Evolutionary conservation across 30 jellyfish, hydroid and myxozoan genomes (phyloP).

Genomic region (Chrysaora quinquecirrha): DNA sequence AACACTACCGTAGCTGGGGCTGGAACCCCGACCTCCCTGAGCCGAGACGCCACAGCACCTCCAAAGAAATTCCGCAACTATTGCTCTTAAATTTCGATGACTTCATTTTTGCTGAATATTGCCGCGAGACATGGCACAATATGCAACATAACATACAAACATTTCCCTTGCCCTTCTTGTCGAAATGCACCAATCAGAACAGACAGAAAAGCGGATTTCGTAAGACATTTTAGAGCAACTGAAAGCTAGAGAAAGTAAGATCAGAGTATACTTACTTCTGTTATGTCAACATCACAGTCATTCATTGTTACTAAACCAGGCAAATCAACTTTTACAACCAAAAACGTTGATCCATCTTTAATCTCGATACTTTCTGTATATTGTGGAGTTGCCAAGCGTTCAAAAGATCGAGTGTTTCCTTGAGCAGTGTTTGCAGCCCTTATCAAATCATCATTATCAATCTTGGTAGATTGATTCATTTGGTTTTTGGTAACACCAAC

Average conservation of each 20-base stretch:
- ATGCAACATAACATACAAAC: no score
- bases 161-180: no score
- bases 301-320: slow-evolving; percentile 67
- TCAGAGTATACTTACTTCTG: slow-evolving; percentile 71
- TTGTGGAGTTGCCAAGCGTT: slow-evolving; percentile 3
- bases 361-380: slow-evolving; percentile 44
- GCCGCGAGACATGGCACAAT: no score
- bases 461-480: neutral
- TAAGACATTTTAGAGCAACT: no score
- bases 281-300: slow-evolving; percentile 79
- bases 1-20: no score
- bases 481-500: no score
- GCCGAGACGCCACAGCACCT: no score
- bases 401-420: neutral
- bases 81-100: no score
- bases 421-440: neutral
- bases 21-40: no score
- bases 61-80: slow-evolving; percentile 4
- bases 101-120: neutral
- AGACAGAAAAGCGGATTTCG: no score
- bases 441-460: neutral
- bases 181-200: no score
- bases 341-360: slow-evolving; percentile 13
- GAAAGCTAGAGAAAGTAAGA: no score
- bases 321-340: slow-evolving; percentile 36